Evolutionary conservation across 2,888 invertebrate species (phyloP), one percentile per base, ranked within the genome.

Genomic region (Stenodera caucasica): DNA sequence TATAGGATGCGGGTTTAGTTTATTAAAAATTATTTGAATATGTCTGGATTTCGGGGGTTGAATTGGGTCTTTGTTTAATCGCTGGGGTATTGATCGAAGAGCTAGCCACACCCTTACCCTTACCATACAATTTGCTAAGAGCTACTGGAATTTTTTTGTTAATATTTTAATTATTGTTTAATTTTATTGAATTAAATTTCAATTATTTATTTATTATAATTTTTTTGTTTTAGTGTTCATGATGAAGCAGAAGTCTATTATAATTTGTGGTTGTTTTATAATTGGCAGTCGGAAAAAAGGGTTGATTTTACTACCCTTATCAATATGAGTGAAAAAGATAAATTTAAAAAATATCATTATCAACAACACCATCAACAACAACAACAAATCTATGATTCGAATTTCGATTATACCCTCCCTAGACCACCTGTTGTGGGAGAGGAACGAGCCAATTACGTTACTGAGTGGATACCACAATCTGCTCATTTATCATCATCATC

Each of bases 371-470:
- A 60, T 23, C 61, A 64, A 18, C 64, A 67, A 49, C 65, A 69
- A n/a, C 66, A 70, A 67, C 68, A 71, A 66, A 70, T 66, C 69
- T 71, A 78, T 74, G 77, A 76, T 63, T 70, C 65, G 62, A 60
- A 61, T 60, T 80, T 80, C 65, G 78, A 80, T 68, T 86, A 88
- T 81, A 88, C 88, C 83, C 86, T 88, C 81, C 91, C 91, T 79
- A 85, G 92, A 84, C 92, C 92, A 82, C 92, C 92, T 76, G 91
- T 92, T 79, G 89, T 90, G 77, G 92, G 91, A 84, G 86, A 88
- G 84, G 88, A 89, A 79, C 83, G 83, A 56, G 72, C 72, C 52
- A 77, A 75, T 64, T 75, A 73, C 63, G 63, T 71, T 54, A 75
- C 78, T 8, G 78, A 79, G 60, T 77, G 78, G 75, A 76, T 70